Conservation (phyloP, 2,113 vertebrate species). For the Rhinoderma darwinii region DNA sequence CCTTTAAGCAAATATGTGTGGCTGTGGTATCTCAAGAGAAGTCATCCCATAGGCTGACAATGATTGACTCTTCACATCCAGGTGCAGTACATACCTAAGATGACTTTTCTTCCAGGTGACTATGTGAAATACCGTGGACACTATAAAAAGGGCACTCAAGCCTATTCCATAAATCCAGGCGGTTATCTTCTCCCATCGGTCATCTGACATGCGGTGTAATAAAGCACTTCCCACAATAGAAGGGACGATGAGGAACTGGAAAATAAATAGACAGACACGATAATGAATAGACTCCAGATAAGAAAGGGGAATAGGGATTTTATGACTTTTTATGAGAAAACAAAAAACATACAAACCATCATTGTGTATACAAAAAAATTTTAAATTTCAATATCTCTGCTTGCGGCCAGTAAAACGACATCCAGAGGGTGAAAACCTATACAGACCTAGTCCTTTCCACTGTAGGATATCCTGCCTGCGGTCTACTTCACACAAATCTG, state of each 20-base stretch:
- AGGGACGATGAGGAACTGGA: conserved; percentile 86
- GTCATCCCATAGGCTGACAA: background rate
- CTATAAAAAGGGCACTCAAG: conserved; percentile 91
- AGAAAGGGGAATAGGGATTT: background rate
- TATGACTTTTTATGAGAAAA: too few relatives aligned
- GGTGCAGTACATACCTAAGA: conserved; percentile 78
- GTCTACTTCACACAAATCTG: too few relatives aligned
- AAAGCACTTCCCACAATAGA: conserved; percentile 90
- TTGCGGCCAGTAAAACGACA: too few relatives aligned
- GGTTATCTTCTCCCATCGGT: conserved; percentile 90
- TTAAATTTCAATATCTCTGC: too few relatives aligned
- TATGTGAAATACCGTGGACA: conserved; percentile 95
- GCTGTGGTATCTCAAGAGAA: too few relatives aligned
- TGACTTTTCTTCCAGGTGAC: conserved; percentile 98
- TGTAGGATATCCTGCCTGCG: too few relatives aligned
- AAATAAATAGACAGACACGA: conserved; percentile 10
- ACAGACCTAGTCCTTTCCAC: too few relatives aligned
- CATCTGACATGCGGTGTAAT: conserved; percentile 87
- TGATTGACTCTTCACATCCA: background rate
- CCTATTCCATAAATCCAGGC: conserved; percentile 95
- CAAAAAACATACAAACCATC: too few relatives aligned
- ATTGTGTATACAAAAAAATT: too few relatives aligned
- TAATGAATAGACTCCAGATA: background rate
- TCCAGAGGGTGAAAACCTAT: too few relatives aligned
- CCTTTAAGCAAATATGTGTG: too few relatives aligned